Conservation (phyloP, 2,113 vertebrate genomes). For the Dasyornis broadbenti region DNA sequence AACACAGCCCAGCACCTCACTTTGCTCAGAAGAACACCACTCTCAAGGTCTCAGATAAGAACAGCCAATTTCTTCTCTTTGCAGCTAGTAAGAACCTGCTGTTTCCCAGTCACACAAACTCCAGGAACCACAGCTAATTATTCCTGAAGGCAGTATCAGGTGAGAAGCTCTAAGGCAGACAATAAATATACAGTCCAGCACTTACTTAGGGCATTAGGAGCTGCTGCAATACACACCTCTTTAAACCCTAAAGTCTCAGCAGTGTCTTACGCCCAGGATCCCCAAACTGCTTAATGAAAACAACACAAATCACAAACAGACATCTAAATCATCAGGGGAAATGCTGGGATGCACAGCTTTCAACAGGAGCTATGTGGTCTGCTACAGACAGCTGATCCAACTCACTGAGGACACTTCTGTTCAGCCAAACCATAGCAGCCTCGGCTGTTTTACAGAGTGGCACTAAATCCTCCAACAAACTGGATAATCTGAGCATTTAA, state of each 20-base stretch:
- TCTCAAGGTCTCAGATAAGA: background rate
- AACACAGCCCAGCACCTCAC: background rate
- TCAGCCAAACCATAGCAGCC: accelerated
- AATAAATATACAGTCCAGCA: background rate
- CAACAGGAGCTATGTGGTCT: background rate
- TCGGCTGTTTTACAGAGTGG: background rate
- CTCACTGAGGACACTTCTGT: background rate
- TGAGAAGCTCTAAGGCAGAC: background rate
- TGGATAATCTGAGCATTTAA: background rate
- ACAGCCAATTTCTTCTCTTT: background rate
- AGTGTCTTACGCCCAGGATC: background rate
- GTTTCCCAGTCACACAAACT: background rate
- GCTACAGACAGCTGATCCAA: background rate
- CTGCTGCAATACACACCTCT: background rate
- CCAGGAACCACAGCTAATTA: background rate
- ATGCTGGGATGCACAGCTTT: background rate
- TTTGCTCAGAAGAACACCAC: background rate
- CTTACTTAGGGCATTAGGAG: background rate
- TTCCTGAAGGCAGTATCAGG: background rate
- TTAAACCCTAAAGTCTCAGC: background rate
- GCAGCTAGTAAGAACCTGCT: background rate
- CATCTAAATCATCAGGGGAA: background rate
- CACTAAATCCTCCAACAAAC: background rate
- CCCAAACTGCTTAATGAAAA: background rate
- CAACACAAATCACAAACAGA: accelerated